Conservation (phyloP, 2,888 invertebrate genomes). For the Cephalotes varians region DNA sequence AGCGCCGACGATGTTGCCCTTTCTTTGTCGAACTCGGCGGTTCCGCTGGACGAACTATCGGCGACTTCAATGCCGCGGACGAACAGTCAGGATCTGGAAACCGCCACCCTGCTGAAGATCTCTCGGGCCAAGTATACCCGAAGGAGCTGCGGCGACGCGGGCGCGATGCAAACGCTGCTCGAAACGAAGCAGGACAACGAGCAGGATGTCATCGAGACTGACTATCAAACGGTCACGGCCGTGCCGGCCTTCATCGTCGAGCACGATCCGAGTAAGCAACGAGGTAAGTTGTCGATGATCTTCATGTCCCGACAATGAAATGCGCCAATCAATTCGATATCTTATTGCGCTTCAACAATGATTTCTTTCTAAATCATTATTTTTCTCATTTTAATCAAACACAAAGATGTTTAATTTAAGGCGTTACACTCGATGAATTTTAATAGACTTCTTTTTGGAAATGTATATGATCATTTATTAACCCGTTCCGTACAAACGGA, state of each 20-base stretch:
- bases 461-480: not conserved
- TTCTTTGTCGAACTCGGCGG: slow-evolving; percentile 72
- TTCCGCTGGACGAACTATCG: slow-evolving; percentile 77
- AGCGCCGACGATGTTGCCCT: slow-evolving; percentile 88
- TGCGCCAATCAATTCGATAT: not conserved
- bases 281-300: slow-evolving; percentile 84
- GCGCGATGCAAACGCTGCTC: slow-evolving; percentile 76
- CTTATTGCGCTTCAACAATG: not conserved
- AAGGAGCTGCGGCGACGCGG: slow-evolving; percentile 82
- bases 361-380: slow-evolving; percentile 11
- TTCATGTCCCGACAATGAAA: not conserved
- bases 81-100: slow-evolving; percentile 61
- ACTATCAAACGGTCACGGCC: slow-evolving; percentile 92
- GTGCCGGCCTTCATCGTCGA: slow-evolving; percentile 92
- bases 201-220: slow-evolving; percentile 82
- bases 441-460: no score
- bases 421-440: not conserved
- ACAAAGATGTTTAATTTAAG: not conserved
- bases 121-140: slow-evolving; percentile 80
- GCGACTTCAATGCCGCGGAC: slow-evolving; percentile 70
- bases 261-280: slow-evolving; percentile 88
- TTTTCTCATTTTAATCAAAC: not conserved
- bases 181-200: slow-evolving; percentile 71
- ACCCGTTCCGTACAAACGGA: no score
- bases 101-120: slow-evolving; percentile 70